Percentiles rank a stretch among this genome's conserved stretches.
phyloP scores from a whole-genome alignment of 2,797 vertebrate species.

The Acanthopagrus latus region DNA sequence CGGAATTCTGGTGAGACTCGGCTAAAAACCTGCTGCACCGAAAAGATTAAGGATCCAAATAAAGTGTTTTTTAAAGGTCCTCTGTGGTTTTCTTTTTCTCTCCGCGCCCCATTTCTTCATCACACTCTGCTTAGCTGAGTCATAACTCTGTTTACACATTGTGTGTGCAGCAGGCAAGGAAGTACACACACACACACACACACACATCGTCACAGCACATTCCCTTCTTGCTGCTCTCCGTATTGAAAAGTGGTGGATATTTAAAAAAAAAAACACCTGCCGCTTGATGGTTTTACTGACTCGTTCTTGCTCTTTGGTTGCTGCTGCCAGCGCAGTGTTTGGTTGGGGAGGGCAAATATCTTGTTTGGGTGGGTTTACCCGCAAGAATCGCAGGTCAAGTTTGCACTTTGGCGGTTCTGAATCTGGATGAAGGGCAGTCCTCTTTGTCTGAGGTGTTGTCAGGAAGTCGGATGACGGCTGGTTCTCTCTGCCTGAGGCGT shows the following conservation, averaged over 20 bases:
- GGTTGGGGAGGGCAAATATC: slow-evolving; percentile 1
- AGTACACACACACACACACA: not conserved
- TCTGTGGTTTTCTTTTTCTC: slow-evolving; percentile 23
- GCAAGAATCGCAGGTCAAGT: slow-evolving; percentile 26
- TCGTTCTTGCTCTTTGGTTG: not conserved
- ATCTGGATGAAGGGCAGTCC: no score
- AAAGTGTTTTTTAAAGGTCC: slow-evolving; percentile 30
- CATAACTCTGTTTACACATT: slow-evolving; percentile 15
- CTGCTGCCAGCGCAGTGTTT: slow-evolving; percentile 2
- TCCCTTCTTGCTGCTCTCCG: not conserved
- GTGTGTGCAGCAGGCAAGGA: slow-evolving; percentile 1
- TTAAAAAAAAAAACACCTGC: not conserved
- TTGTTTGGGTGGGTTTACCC: slow-evolving; percentile 33
- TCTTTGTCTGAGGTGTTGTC: no score
- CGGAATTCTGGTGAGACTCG: not conserved
- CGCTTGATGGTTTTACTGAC: not conserved
- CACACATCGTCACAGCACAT: not conserved
- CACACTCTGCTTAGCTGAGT: slow-evolving; percentile 29
- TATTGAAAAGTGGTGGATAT: not conserved
- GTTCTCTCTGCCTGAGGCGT: no score
- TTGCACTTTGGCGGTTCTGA: not conserved
- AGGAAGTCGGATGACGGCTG: no score
- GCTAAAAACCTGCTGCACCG: not conserved
- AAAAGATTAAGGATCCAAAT: slow-evolving; percentile 31
- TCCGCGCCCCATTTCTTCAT: slow-evolving; percentile 21